These are phyloP conservation scores for Epicauta chinensis DNA, from an alignment of 1,140 invertebrate genomes.

Conservation along the genomic window DNA sequence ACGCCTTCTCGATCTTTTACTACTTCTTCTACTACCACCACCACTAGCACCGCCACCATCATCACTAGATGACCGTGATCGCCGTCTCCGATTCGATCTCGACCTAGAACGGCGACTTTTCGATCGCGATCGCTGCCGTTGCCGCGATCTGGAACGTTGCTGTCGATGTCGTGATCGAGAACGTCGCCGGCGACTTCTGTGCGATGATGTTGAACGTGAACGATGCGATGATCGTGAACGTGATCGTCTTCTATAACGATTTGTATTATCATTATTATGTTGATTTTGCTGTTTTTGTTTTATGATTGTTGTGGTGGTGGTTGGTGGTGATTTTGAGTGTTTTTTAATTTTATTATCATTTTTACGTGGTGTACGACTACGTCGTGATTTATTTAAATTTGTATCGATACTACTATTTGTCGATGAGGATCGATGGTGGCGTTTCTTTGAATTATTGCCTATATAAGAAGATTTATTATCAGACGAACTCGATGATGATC, in stretches of 20 bases:
- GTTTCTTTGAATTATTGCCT: slow-evolving; percentile 8
- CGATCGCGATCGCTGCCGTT: neutral
- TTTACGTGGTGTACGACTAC: neutral
- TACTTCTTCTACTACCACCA: neutral
- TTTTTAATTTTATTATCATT: neutral
- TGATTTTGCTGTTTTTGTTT: too few relatives aligned
- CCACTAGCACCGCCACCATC: too few relatives aligned
- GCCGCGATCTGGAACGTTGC: slow-evolving; percentile 5
- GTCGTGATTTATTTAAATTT: neutral
- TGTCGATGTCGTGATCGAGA: slow-evolving; percentile 8
- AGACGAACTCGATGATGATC: slow-evolving; percentile 18
- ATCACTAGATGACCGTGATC: neutral
- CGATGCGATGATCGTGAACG: slow-evolving; percentile 7
- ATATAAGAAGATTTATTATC: slow-evolving; percentile 7
- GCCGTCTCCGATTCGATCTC: neutral
- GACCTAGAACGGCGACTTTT: neutral
- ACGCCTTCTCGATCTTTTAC: slow-evolving; percentile 6
- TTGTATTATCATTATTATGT: too few relatives aligned
- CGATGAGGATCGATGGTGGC: slow-evolving; percentile 17
- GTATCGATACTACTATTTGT: neutral
- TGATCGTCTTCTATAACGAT: slow-evolving; percentile 1
- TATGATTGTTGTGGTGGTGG: too few relatives aligned
- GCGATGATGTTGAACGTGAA: slow-evolving; percentile 19
- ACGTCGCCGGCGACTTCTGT: slow-evolving; percentile 1
- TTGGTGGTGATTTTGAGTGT: too few relatives aligned